Evolutionary conservation across 2,797 vertebrate species (phyloP), one percentile per base, ranked within the genome.

Genomic region (Benthosema pterotum): DNA sequence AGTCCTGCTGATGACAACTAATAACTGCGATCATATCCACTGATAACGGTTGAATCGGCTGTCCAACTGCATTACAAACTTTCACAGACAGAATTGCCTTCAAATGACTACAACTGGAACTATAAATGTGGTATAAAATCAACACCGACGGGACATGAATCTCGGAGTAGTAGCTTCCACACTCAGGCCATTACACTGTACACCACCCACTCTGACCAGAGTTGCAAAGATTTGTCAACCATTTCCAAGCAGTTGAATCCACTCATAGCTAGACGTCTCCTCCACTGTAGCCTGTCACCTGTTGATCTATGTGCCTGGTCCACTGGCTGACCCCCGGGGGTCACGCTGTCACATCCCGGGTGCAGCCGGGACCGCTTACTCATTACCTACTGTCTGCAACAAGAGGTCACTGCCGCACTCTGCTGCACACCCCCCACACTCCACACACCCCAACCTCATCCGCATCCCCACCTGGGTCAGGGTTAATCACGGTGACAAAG

Each of bases 401-500:
- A 63, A 60, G 75, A 62, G 87, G 83, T 89, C 79, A 77, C 58
- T 16, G 42, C 65, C 8, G 32, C 46, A 42, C 69, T 76, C 51
- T 43, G 56, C 13, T 25, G 22, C 22, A 25, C 22, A 3, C 65
- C 72, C 72, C 60, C 38, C 42, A n/a, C n/a, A n/a, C 22, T 64
- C 64, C 52, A 78, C 57, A 43, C 65, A 5, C 28, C 22, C 22
- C 22, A 25, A 25, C 22, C 22, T 5, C 59, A 43, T 64, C 28
- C 28, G 77, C 22, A 25, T 3, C 22, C 22, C 22, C 59, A 43
- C 65, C 28, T 7, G 77, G 85, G 82, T 84, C 83, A 67, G 53
- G 77, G 78, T 77, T 89, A 90, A 92, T 91, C 79, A 82, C 76
- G 77, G 73, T 28, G 72, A 74, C 69, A 72, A 64, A 57, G 66